A percentile compares a stretch with the other conserved stretches of the same genome.
phyloP scores from a whole-genome alignment of 1,140 invertebrate genomes.

The Cecropterus lyciades region DNA sequence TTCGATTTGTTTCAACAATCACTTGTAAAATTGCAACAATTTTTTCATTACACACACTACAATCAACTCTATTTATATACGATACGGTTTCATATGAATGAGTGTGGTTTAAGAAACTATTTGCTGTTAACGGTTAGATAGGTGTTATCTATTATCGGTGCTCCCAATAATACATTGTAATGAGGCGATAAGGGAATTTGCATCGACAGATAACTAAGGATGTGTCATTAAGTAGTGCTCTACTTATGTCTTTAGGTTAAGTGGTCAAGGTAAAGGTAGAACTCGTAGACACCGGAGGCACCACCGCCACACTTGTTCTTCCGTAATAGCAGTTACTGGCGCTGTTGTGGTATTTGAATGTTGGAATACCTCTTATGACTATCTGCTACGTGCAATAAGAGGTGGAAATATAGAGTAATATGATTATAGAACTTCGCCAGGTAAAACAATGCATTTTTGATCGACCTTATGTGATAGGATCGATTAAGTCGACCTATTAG shows the following conservation, averaged over 20 bases:
- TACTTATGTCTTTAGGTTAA: neutral
- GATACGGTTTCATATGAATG: neutral
- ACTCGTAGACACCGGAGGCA: neutral
- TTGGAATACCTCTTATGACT: no score
- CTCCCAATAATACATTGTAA: constrained; percentile 37
- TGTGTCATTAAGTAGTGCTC: neutral
- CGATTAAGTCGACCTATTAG: no score
- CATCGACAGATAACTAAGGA: neutral
- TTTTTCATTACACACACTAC: neutral
- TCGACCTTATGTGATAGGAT: no score
- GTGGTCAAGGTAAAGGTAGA: neutral
- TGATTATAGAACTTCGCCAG: no score
- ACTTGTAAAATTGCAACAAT: neutral
- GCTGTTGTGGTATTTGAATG: no score
- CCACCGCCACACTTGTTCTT: no score
- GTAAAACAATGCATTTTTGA: no score
- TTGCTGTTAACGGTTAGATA: constrained; percentile 18
- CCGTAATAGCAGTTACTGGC: no score
- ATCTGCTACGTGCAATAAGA: no score
- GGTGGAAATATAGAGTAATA: no score
- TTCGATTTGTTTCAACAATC: neutral
- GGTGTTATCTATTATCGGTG: constrained; percentile 32
- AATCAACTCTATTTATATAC: neutral
- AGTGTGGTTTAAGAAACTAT: neutral
- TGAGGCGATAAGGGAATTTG: constrained; percentile 30